Evolutionary conservation across 2,888 invertebrate genomes (phyloP).

Genomic region (Lamellibrachia satsuma): DNA sequence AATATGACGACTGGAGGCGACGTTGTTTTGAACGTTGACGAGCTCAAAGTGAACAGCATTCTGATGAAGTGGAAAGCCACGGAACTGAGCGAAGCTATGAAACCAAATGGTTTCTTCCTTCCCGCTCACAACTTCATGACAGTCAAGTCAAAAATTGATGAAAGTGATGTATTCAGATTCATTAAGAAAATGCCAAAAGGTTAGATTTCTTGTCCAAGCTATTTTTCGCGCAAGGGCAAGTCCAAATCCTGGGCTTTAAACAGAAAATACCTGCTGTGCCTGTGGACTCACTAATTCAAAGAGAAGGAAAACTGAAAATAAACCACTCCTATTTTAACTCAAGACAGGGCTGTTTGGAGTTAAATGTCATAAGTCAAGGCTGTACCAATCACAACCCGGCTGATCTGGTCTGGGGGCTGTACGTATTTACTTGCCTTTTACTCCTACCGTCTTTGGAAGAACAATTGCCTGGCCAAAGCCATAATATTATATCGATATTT

Average conservation of each 20-base stretch:
- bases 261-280: too few species aligned
- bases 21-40: conserved; percentile 42
- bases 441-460: too few species aligned
- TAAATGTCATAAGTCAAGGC: too few species aligned
- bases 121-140: conserved; percentile 42
- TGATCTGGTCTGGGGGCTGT: too few species aligned
- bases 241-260: not conserved
- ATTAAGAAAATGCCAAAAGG: conserved; percentile 54
- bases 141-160: conserved; percentile 42
- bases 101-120: conserved; percentile 28
- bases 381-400: too few species aligned
- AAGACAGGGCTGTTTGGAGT: too few species aligned
- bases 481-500: too few species aligned
- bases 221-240: not conserved
- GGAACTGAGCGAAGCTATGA: conserved; percentile 27
- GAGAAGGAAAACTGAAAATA: too few species aligned
- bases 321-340: too few species aligned
- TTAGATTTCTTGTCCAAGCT: conserved; percentile 29
- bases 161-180: conserved; percentile 48
- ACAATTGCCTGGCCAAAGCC: too few species aligned
- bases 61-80: conserved; percentile 45
- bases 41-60: conserved; percentile 43
- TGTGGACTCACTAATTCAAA: too few species aligned
- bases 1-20: conserved; percentile 43
- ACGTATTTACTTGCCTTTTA: too few species aligned